phyloP scores from a whole-genome alignment of 64 coral and sea anemone species.

The Dendrophyllia cribrosa region DNA sequence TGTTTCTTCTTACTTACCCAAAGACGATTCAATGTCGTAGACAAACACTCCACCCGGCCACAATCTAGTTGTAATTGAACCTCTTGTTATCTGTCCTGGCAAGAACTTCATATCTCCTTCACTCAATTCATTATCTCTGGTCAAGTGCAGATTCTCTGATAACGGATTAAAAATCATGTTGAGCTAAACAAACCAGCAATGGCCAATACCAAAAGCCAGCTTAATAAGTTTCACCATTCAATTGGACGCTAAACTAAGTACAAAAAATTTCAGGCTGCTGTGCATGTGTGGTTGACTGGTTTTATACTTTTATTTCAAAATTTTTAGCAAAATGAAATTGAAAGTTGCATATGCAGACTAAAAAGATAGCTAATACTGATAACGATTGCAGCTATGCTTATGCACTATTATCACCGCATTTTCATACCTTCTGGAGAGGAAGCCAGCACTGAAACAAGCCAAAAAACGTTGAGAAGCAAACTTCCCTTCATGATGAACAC shows the following conservation, averaged over 20 bases:
- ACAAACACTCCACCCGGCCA: conserved; percentile 44
- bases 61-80: neutral
- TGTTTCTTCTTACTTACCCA: conserved; percentile 1
- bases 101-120: conserved; percentile 59
- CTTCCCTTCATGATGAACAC: conserved; percentile 8
- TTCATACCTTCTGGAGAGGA: conserved; percentile 41
- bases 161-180: neutral
- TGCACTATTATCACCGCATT: neutral
- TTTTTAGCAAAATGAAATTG: no score
- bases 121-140: conserved; percentile 1
- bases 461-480: conserved; percentile 10
- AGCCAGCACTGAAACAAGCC: conserved; percentile 6
- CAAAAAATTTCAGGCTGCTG: no score
- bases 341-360: no score
- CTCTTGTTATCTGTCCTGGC: conserved; percentile 7
- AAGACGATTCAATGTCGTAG: conserved; percentile 38
- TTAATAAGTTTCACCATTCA: no score
- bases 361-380: no score
- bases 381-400: no score
- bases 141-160: neutral
- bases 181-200: neutral
- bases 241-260: no score
- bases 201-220: no score
- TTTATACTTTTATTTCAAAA: no score
- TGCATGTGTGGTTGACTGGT: no score